Base-by-base conservation (phyloP, 2,113 vertebrate genomes). In the Neotragus pygmaeus region DNA sequence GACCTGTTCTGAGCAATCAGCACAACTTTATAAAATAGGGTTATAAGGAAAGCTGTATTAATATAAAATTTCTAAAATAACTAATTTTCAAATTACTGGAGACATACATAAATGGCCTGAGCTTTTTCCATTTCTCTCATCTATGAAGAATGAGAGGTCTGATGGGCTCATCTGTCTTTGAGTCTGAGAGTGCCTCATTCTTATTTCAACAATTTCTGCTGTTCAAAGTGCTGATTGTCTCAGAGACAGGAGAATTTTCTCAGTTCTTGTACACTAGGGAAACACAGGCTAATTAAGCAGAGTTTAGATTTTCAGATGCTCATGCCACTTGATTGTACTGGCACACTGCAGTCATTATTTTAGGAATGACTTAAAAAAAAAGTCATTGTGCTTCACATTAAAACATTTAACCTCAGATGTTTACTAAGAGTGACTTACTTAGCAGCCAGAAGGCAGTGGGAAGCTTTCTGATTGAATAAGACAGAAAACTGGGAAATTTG, bases 321-420 rank as follows among this genome's bases (percentile, higher is more conserved):
- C 14, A 15, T 88, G 94, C 89, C 73, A 96, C 55, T 70, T 78
- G 58, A 96, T 94, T 92, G 30, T 97, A 55, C 95, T 90, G 77
- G 62, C 77, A 82, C 51, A 93, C 55, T 15, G 80, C 91, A 92
- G 64, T 33, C 89, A 97, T 94, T 81, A 95, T 96, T 97, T 78
- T 75, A 75, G 83, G 5, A 77, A 93, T 97, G 90, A 57, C 70
- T 97, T 97, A 70, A 73, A 98, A 60, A 70, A 75, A 75, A 43
- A 75, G 70, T 83, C 6, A 64, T 6, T 80, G 75, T 86, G 30
- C 30, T 96, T 17, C 28, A 78, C 17, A 75, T 98, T 96, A 97
- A 97, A 98, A 66, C 75, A 93, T 30, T 60, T 91, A 98, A 96
- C 81, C 55, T 97, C 84, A 88, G 17, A 96, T 91, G 96, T 75